These are phyloP conservation scores for Cairina moschata DNA, from an alignment of 2,113 vertebrate species.

Conservation along the genomic window DNA sequence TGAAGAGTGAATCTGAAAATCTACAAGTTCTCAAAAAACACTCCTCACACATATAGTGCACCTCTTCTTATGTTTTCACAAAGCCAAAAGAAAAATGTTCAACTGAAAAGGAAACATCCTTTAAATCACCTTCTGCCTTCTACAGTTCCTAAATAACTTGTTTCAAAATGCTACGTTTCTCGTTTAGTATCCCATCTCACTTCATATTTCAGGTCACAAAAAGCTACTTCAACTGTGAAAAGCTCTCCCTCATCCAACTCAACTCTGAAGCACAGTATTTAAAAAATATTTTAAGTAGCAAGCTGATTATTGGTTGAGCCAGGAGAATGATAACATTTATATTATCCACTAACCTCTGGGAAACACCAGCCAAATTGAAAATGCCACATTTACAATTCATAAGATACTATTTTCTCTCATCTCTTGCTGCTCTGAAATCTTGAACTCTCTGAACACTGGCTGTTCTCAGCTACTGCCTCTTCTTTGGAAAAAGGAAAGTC, in stretches of 20 bases:
- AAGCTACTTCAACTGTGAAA: constrained; percentile 21
- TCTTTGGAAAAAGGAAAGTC: not conserved
- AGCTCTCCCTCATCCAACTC: not conserved
- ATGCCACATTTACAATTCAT: constrained; percentile 29
- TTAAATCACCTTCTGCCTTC: not conserved
- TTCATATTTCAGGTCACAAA: constrained; percentile 44
- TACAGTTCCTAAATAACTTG: not conserved
- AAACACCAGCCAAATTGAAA: constrained; percentile 21
- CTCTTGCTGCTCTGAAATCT: not conserved
- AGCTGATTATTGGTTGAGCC: not conserved
- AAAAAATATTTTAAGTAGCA: not conserved
- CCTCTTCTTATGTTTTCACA: not conserved
- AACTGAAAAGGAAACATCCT: not conserved
- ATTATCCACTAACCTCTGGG: not conserved
- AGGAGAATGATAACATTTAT: not conserved
- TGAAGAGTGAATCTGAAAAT: not conserved
- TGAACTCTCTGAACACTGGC: not conserved
- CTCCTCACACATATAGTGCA: not conserved
- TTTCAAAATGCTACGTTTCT: not conserved
- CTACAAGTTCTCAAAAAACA: not conserved
- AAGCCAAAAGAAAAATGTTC: not conserved
- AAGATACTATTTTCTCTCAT: constrained; percentile 56
- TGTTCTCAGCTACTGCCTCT: not conserved
- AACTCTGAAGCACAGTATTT: not conserved
- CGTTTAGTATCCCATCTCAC: not conserved